Percentiles rank a stretch among this genome's conserved stretches.
These are phyloP conservation scores for Scomber colias DNA, from an alignment of 2,113 vertebrate species.

Conservation along the genomic window DNA sequence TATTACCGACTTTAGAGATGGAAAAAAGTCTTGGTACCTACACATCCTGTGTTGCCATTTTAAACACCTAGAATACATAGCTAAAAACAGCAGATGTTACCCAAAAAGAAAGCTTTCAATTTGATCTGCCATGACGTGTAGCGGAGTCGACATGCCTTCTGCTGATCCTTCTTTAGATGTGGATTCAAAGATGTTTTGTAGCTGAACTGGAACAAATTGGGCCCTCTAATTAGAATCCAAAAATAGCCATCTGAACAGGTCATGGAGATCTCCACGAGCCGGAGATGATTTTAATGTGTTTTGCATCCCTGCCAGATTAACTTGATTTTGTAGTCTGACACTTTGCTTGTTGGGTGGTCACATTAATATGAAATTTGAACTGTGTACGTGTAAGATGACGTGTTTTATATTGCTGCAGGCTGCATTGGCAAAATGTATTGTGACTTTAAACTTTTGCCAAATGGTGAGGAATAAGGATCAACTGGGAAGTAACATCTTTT, in stretches of 20 bases:
- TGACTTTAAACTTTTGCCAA: too few relatives aligned
- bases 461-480: too few relatives aligned
- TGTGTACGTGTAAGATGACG: too few relatives aligned
- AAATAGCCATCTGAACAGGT: not conserved
- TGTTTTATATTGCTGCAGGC: too few relatives aligned
- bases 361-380: too few relatives aligned
- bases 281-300: too few relatives aligned
- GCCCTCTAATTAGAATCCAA: constrained; percentile 2
- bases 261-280: not conserved
- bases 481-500: too few relatives aligned
- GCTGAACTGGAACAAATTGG: not conserved
- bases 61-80: not conserved
- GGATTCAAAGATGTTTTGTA: not conserved
- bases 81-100: not conserved
- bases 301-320: too few relatives aligned
- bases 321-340: not conserved
- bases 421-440: too few relatives aligned
- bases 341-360: too few relatives aligned
- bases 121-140: not conserved
- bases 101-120: not conserved
- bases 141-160: not conserved
- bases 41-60: not conserved
- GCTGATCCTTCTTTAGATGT: not conserved
- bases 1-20: not conserved
- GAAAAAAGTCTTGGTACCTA: not conserved